phyloP scores from a whole-genome alignment of 2,888 invertebrate species.

The Anoncus sp. region DNA sequence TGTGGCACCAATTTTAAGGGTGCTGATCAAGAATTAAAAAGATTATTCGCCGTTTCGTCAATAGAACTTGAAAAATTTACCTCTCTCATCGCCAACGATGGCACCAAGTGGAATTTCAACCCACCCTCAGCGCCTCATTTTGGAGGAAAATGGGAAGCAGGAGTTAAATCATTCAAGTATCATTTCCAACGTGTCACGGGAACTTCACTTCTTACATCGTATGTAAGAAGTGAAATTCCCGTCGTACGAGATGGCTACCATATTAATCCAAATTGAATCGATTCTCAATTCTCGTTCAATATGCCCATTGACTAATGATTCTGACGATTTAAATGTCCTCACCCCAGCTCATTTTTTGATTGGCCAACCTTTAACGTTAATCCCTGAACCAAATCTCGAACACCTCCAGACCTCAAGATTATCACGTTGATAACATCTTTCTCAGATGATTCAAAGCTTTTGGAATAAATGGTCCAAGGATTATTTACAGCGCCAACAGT shows the following conservation, averaged over 20 bases:
- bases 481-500: constrained; percentile 50
- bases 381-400: constrained; percentile 66
- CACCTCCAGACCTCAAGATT: constrained; percentile 63
- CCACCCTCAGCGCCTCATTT: not conserved
- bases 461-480: constrained; percentile 71
- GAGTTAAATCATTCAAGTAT: constrained; percentile 70
- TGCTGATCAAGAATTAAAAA: not conserved
- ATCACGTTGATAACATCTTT: constrained; percentile 70
- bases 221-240: too few relatives aligned
- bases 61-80: not conserved
- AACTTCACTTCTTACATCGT: constrained; percentile 60
- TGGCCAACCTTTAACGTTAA: constrained; percentile 58
- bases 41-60: not conserved
- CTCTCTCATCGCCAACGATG: not conserved
- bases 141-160: constrained; percentile 66
- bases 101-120: not conserved
- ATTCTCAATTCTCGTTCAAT: constrained; percentile 71
- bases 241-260: constrained; percentile 70
- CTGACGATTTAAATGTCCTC: constrained; percentile 62
- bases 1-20: not conserved
- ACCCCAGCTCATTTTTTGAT: constrained; percentile 76
- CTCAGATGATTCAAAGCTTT: constrained; percentile 67
- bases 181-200: constrained; percentile 66
- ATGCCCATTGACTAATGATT: constrained; percentile 64
- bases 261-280: constrained; percentile 68